Evolutionary conservation across 1,140 invertebrate species (phyloP), one percentile per base, ranked within the genome.

Genomic region (Macrobrachium nipponense): DNA sequence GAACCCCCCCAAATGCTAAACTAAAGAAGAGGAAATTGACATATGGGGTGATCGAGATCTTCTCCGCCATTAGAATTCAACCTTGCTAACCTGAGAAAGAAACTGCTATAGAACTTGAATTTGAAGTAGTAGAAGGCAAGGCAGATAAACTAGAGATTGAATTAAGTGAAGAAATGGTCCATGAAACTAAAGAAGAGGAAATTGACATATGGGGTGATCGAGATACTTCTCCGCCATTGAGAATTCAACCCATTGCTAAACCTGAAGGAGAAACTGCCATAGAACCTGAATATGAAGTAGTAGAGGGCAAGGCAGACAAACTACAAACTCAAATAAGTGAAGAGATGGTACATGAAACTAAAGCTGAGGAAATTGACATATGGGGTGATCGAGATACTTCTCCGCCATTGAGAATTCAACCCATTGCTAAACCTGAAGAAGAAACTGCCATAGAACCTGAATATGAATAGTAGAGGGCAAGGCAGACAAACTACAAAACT

Each of bases 1-100:
- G 68, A n/a, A n/a, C n/a, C n/a, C 43, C 58, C 36, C 18, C 36
- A 20, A 60, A n/a, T 14, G n/a, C 59, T 80, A n/a, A 80, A 20
- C 68, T n/a, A n/a, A n/a, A n/a, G n/a, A n/a, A n/a, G n/a, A 72
- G 43, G 51, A 72, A 77, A 18, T 59, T n/a, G 75, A 77, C 20
- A 51, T 77, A 44, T 77, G 75, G 75, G 75, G 75, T 77, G 58
- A 44, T 59, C 17, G 51, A 23, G 68, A 72, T 17, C 68, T 18
- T 72, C 68, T 14, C 68, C 68, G 3, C 68, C 68, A 20, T 20
- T 72, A 23, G 36, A 36, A 72, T 36, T 72, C 20, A 72, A 72
- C 68, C 20, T 72, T 4, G 11, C 11, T 36, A 72, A 20, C 2
- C 15, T 36, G 11, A 14, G 4, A 4, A 36, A 36, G 7, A 12